Base-by-base conservation (phyloP, 2,888 invertebrate species). In the Trissolcus brochymenae region DNA sequence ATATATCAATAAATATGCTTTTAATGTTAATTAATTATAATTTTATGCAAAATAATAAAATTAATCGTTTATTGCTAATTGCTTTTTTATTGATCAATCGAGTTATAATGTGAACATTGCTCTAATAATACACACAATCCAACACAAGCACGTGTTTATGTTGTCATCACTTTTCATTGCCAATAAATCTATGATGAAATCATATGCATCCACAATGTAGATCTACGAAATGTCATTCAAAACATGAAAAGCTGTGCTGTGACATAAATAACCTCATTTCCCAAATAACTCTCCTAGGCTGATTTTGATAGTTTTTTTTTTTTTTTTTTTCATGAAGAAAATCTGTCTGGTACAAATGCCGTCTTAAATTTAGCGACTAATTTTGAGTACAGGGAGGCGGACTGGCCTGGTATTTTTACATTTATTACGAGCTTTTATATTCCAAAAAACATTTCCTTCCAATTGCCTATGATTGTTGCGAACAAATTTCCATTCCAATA, bases 301-400 rank as follows among this genome's bases (percentile, higher is more conserved):
- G 68, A 75, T 75, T 75, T 68, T 75, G 64, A 75, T 74, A 64
- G 59, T 55, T 65, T 60, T 70, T 75, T 75, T 75, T 75, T 64
- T 59, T 55, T 65, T 60, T 70, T 75, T 75, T 75, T 75, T 64
- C 64, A 75, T 70, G 70, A 65, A 64, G 65, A 55, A 70, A 75
- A 75, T 75, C 75, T 57, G 65, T 75, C 75, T 70, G 75, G 75
- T 70, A 70, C 65, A 60, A 65, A 70, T 65, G 68, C 60, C 75
- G 60, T 75, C 75, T 75, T 75, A 75, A 75, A 75, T 75, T 75
- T 68, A 75, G 75, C 75, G 68, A 75, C 64, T 68, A 75, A 75
- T 75, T 75, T 75, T 75, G 75, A 70, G 75, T 75, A 55, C 68
- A 57, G 62, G 68, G 62, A 68, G 55, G 68, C 60, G 35, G 64